Conservation (phyloP, 2,113 vertebrate species). For the Brevimyrus niger region DNA sequence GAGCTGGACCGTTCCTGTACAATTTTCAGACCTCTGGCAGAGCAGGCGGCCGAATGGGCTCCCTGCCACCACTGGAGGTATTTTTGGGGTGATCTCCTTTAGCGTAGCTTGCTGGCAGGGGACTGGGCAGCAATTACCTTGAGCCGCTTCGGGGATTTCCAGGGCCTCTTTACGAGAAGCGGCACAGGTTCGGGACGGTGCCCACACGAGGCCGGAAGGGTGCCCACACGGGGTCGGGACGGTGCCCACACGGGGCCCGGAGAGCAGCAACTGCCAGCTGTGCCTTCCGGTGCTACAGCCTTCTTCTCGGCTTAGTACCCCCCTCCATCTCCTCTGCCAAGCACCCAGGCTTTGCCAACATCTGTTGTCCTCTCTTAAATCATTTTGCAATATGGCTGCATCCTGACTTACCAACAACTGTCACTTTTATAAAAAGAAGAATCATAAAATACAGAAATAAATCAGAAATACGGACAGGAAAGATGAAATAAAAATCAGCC, state of each 20-base stretch:
- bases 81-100: slow-evolving; percentile 2
- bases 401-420: background rate
- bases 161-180: slow-evolving; percentile 22
- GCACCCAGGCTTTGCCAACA: background rate
- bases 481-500: background rate
- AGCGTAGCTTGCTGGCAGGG: background rate
- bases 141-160: slow-evolving; percentile 21
- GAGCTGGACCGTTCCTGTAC: background rate
- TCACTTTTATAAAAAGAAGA: background rate
- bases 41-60: background rate
- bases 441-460: background rate
- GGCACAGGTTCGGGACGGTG: background rate
- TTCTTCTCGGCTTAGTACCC: background rate
- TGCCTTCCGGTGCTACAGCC: background rate
- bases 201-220: too few species aligned
- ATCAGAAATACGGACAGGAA: background rate
- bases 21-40: background rate
- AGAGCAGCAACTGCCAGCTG: background rate
- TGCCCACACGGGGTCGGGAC: background rate
- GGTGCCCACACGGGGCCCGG: too few species aligned
- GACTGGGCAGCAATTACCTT: slow-evolving; percentile 18
- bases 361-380: background rate
- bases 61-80: background rate
- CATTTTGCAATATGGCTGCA: background rate
- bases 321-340: background rate